Percentiles rank a stretch among this genome's conserved stretches.
Evolutionary conservation across 1,140 invertebrate genomes (phyloP).

Genomic region (Lasioglossum albipes): DNA sequence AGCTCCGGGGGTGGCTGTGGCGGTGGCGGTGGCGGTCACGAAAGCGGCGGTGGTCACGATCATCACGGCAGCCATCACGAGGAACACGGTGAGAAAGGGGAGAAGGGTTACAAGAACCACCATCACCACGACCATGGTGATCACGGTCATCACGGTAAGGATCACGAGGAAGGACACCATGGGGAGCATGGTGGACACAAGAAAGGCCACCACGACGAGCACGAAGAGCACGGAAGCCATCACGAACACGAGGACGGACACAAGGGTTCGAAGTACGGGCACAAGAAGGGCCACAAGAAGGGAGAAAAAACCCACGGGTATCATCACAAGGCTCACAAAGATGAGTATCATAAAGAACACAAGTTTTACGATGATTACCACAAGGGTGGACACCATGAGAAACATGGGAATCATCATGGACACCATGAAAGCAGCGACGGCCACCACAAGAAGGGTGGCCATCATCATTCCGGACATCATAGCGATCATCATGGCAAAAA

Average conservation of each 20-base stretch:
- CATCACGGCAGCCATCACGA: constrained; percentile 84
- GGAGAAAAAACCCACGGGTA: constrained; percentile 87
- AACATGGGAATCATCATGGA: constrained; percentile 85
- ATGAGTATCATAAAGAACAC: constrained; percentile 91
- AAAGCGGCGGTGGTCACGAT: constrained; percentile 84
- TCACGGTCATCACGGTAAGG: constrained; percentile 84
- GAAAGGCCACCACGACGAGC: constrained; percentile 88
- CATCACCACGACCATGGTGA: constrained; percentile 85
- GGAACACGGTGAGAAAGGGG: constrained; percentile 84
- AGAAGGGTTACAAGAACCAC: constrained; percentile 85
- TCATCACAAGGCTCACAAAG: constrained; percentile 89
- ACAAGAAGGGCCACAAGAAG: constrained; percentile 90
- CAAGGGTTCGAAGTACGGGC: constrained; percentile 86
- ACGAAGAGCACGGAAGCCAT: constrained; percentile 85
- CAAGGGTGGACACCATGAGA: constrained; percentile 86
- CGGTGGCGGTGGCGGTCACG: constrained; percentile 77
- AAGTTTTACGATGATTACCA: constrained; percentile 91
- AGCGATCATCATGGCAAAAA: constrained; percentile 88
- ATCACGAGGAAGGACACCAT: constrained; percentile 81
- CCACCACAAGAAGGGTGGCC: constrained; percentile 86
- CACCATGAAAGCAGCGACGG: constrained; percentile 86
- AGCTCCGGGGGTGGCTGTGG: constrained; percentile 78
- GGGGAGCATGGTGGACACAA: constrained; percentile 87
- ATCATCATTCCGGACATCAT: constrained; percentile 86
- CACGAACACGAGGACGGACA: constrained; percentile 87